These are phyloP conservation scores for Acronicta leporina DNA, from an alignment of 2,888 invertebrate genomes.

Conservation along the genomic window DNA sequence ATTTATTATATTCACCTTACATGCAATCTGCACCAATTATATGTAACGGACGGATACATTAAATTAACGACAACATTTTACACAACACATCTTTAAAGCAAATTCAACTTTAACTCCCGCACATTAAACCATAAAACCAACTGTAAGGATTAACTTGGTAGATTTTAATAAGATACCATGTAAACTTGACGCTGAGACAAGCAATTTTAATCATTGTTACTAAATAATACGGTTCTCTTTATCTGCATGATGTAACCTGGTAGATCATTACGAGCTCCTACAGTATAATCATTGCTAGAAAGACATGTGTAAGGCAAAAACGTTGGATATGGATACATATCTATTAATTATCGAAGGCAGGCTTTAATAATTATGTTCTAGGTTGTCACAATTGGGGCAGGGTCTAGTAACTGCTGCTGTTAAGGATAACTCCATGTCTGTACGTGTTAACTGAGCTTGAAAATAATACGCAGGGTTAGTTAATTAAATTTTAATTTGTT, in stretches of 20 bases:
- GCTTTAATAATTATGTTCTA: constrained; percentile 47
- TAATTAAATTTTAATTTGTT: too few relatives aligned
- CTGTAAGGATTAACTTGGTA: constrained; percentile 10
- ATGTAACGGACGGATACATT: constrained; percentile 33
- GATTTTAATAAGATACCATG: constrained; percentile 17
- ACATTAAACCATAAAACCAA: not conserved
- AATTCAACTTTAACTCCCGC: not conserved
- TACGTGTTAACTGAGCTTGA: constrained; percentile 12
- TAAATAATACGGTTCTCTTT: fast-evolving
- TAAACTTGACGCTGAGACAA: not conserved
- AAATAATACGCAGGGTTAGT: constrained; percentile 9
- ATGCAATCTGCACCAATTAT: constrained; percentile 49
- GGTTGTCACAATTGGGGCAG: constrained; percentile 53
- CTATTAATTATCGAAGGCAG: constrained; percentile 53
- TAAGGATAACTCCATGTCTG: constrained; percentile 44
- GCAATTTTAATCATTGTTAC: not conserved
- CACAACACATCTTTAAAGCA: not conserved
- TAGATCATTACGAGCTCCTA: constrained; percentile 40
- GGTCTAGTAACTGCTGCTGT: constrained; percentile 26
- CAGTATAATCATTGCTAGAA: constrained; percentile 40
- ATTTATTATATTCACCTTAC: constrained; percentile 46
- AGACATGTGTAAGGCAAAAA: constrained; percentile 30
- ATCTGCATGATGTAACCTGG: constrained; percentile 8
- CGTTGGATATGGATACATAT: constrained; percentile 53
- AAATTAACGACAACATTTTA: constrained; percentile 14